Evolutionary conservation across 2,113 vertebrate genomes (phyloP).

Genomic region (Alectura lathami): DNA sequence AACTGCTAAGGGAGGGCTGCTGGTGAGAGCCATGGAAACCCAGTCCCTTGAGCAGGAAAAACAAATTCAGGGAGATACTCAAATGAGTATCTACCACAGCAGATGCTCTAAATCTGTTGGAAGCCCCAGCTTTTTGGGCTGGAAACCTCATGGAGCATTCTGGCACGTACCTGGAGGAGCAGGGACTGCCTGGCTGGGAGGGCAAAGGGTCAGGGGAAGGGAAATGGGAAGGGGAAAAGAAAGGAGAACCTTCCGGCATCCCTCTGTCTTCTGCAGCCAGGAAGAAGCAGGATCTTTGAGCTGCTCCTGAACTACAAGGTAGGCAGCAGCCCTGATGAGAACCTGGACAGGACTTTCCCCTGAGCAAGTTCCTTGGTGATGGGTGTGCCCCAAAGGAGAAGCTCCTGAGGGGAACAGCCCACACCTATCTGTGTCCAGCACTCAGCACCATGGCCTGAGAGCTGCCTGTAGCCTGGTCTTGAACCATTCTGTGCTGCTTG

Average conservation of each 20-base stretch:
- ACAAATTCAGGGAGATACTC: background rate
- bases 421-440: background rate
- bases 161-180: background rate
- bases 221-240: background rate
- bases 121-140: background rate
- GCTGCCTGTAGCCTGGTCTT: background rate
- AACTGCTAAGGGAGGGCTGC: background rate
- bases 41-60: background rate
- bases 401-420: background rate
- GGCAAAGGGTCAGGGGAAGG: background rate
- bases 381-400: background rate
- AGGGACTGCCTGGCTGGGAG: background rate
- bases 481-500: background rate
- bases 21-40: background rate
- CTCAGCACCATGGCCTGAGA: background rate
- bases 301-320: background rate
- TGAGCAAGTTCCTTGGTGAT: background rate
- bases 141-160: background rate
- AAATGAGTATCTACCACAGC: background rate
- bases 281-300: background rate
- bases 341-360: background rate
- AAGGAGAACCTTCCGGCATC: background rate
- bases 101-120: background rate
- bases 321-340: background rate
- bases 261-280: background rate